phyloP scores from a whole-genome alignment of 2,888 invertebrate genomes.

The Dermolepida albohirtum region DNA sequence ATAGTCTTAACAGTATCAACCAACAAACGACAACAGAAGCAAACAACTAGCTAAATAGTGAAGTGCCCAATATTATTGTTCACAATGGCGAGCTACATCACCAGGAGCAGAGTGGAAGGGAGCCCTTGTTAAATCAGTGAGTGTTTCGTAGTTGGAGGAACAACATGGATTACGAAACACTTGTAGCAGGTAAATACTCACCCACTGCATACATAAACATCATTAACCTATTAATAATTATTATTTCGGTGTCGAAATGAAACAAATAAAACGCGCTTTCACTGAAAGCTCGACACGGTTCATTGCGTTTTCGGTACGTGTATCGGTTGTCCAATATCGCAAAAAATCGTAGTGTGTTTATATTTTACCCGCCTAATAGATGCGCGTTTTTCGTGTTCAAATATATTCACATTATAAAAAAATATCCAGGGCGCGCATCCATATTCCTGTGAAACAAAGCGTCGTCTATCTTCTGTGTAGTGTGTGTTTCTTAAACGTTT shows the following conservation, averaged over 20 bases:
- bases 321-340: not conserved
- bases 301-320: slow-evolving; percentile 11
- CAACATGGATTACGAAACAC: slow-evolving; percentile 61
- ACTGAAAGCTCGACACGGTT: not conserved
- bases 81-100: slow-evolving; percentile 48
- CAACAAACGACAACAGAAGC: too few relatives aligned
- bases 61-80: slow-evolving; percentile 53
- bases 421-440: slow-evolving; percentile 4
- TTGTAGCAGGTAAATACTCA: slow-evolving; percentile 62
- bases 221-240: not conserved
- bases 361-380: too few relatives aligned
- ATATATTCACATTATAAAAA: not conserved
- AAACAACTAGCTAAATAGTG: slow-evolving; percentile 42
- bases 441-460: slow-evolving; percentile 19
- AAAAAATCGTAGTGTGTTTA: too few relatives aligned
- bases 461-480: slow-evolving; percentile 22
- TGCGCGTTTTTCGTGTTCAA: slow-evolving; percentile 2
- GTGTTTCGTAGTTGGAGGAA: slow-evolving; percentile 53
- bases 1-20: slow-evolving; percentile 29
- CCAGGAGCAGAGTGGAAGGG: slow-evolving; percentile 49
- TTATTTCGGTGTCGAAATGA: not conserved
- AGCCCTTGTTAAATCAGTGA: slow-evolving; percentile 54
- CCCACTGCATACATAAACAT: slow-evolving; percentile 18
- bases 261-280: slow-evolving; percentile 3
- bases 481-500: slow-evolving; percentile 49